Evolutionary conservation across 2,888 invertebrate genomes (phyloP), one percentile per base, ranked within the genome.

Genomic region (Melipona bicolor): DNA sequence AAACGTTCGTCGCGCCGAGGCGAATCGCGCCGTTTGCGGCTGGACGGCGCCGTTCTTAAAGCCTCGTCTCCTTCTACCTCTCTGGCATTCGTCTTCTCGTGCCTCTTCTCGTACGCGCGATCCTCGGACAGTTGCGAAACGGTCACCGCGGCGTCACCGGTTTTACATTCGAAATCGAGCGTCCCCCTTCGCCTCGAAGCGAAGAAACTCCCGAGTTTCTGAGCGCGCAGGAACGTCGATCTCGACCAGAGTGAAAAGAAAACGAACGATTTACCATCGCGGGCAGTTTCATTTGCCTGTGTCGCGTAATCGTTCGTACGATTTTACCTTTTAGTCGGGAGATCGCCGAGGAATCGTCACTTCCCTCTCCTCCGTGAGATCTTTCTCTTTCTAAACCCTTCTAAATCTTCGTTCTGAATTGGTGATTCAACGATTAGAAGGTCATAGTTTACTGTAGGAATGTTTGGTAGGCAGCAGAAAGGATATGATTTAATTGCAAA

Each of bases 1-100:
- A 94, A 94, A 94, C 92, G 94, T 91, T 94, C 93, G 93, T 94
- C 93, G 91, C 93, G 43, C 9, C 43, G 77, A 84, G 89, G 90
- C 90, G 91, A 92, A 92, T 94, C 93, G 91, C 93, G 43, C 9
- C 43, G 77, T 87, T 88, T 87, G 88, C 86, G 85, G 83, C 88
- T 71, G 85, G 74, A 77, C 84, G 85, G 85, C 86, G 82, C 84
- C 87, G 87, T 81, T 87, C 80, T 89, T 89, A 78, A 87, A 81
- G 84, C 79, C 83, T 87, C 59, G 70, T 76, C 73, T 61, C 43
- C 56, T 50, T 27, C 24, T 6, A 49, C n/a, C 19, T n/a, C 36
- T 49, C 36, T 64, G 70, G 68, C 78, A 73, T 84, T 68, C 56
- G 62, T 43, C 86, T 65, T 62, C 64, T 24, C 52, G 67, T 54